A percentile compares a stretch with the other conserved stretches of the same genome.
Conservation (phyloP, 2,113 vertebrate genomes). For the Procavia capensis region DNA sequence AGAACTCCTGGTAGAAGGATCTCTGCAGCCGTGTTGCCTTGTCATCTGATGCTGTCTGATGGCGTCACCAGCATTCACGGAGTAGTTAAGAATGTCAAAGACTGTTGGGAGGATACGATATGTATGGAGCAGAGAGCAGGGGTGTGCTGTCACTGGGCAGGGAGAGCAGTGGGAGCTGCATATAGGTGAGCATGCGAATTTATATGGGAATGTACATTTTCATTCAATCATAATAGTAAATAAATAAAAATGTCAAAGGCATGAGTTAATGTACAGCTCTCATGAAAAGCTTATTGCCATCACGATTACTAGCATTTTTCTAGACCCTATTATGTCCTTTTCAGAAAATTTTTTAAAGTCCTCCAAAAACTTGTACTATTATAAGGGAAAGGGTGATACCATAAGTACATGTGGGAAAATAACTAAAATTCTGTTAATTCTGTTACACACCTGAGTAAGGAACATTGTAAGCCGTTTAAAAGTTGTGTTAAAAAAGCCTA, state of each 20-base stretch:
- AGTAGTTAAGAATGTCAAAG: neutral
- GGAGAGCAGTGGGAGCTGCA: no score
- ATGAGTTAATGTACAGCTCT: neutral
- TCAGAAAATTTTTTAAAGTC: neutral
- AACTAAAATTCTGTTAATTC: neutral
- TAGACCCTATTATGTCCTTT: neutral
- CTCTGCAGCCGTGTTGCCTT: neutral
- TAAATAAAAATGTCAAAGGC: neutral
- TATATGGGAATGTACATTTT: no score
- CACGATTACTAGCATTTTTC: neutral
- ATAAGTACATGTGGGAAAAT: neutral
- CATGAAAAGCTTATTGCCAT: neutral
- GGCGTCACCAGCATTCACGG: fast-evolving
- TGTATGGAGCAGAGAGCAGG: no score
- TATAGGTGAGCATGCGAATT: no score
- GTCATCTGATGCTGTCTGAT: neutral
- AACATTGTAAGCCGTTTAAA: neutral
- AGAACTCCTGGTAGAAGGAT: neutral
- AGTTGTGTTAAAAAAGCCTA: neutral
- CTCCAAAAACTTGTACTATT: neutral
- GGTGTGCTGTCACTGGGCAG: no score
- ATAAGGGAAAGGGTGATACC: neutral
- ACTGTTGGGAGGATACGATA: no score
- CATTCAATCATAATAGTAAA: no score
- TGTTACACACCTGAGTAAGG: neutral